Evolutionary conservation across 2,797 vertebrate species (phyloP), one percentile per base, ranked within the genome.

Genomic region (Falco novaeseelandiae): DNA sequence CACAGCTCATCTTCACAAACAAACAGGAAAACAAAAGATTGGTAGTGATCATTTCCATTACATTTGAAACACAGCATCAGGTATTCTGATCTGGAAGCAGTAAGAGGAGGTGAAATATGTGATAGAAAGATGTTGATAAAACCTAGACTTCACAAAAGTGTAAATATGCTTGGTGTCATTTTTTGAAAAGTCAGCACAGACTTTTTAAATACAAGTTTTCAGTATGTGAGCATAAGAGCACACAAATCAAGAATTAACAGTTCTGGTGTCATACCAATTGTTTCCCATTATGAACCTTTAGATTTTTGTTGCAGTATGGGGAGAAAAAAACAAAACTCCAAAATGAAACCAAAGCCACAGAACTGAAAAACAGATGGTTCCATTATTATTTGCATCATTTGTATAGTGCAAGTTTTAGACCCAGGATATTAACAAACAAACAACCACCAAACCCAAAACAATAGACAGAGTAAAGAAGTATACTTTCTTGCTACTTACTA

Each of bases 281-380:
- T 36, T 94, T 69, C 13, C 22, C 9, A 25, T 46, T 62, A 55
- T 23, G 32, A 71, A 36, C 20, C 11, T 67, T 57, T 69, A 65
- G 7, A 62, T 40, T 71, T 69, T 48, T 1, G 21, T 70, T 67
- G 30, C 7, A 14, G 5, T 46, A 34, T 38, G 3, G 21, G 5
- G 2, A 12, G 16, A 44, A 17, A 15, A 29, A 40, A 58, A 52
- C 15, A 14, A 1, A 0, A 0, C 1, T 25, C 8, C 16, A 15
- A 25, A 4, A n/a, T 18, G 17, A 44, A 44, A 44, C 42, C 17
- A 32, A 82, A 42, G 0, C 0, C 15, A n/a, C 10, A 69, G 73
- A 30, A 4, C 2, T 1, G 1, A 38, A 66, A 17, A 20, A 0
- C 1, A 36, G 3, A 61, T 54, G 6, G 32, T 36, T 2, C 0